Evolutionary conservation across 2,797 vertebrate genomes (phyloP).

Genomic region (Clarias laeviceps): DNA sequence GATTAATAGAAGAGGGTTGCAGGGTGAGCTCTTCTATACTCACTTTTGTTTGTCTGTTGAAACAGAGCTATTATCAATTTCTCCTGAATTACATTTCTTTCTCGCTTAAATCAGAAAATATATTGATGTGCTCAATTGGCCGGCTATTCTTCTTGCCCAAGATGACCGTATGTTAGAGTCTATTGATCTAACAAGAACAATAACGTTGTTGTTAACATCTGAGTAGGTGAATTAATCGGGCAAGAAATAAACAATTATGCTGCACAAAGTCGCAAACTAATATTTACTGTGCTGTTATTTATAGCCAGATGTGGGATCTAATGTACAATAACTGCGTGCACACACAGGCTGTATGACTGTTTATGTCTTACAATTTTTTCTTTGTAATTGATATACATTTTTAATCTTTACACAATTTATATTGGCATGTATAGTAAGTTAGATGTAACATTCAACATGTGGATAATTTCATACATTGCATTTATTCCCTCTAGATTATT

Average conservation of each 20-base stretch:
- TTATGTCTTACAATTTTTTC: background rate
- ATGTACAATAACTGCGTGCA: background rate
- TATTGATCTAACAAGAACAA: conserved; percentile 68
- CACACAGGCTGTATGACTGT: background rate
- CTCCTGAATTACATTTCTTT: conserved; percentile 70
- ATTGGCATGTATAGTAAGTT: background rate
- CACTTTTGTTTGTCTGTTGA: conserved; percentile 35
- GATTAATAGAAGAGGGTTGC: conserved; percentile 74
- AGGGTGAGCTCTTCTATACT: conserved; percentile 61
- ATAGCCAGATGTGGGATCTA: conserved; percentile 40
- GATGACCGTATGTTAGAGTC: conserved; percentile 51
- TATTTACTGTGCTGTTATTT: conserved; percentile 43
- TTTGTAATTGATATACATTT: background rate
- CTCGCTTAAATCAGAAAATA: conserved; percentile 68
- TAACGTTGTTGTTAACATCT: conserved; percentile 64
- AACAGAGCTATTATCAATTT: conserved; percentile 73
- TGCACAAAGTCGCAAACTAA: conserved; percentile 48
- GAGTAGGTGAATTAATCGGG: conserved; percentile 67
- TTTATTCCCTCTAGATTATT: background rate
- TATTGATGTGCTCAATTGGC: conserved; percentile 72
- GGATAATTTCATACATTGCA: background rate
- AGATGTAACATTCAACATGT: background rate
- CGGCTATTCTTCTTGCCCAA: conserved; percentile 62
- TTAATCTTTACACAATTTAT: background rate
- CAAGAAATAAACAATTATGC: conserved; percentile 70